phyloP scores from a whole-genome alignment of 2,888 invertebrate species.

The Drosophila affinis region DNA sequence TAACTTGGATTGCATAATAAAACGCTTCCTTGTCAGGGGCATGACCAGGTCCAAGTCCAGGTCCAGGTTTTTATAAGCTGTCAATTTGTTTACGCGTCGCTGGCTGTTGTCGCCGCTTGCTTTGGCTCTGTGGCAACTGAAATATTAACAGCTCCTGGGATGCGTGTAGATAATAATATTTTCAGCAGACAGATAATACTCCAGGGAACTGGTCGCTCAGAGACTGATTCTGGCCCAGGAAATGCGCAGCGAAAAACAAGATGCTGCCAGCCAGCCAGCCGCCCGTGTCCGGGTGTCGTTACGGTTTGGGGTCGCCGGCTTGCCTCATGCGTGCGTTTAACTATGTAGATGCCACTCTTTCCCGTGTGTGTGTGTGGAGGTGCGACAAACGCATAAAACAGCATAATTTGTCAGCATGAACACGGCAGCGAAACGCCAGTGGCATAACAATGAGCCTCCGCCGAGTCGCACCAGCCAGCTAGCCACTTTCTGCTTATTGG shows the following conservation, averaged over 20 bases:
- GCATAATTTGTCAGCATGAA: conserved; percentile 77
- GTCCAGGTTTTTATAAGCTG: conserved; percentile 81
- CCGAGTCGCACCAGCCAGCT: conserved; percentile 13
- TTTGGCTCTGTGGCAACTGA: conserved; percentile 58
- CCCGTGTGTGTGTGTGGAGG: neutral
- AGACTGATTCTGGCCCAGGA: conserved; percentile 6
- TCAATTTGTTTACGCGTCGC: conserved; percentile 77
- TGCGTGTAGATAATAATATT: conserved; percentile 66
- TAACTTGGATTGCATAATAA: conserved; percentile 76
- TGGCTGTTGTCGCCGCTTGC: conserved; percentile 33
- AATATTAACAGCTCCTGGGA: conserved; percentile 68
- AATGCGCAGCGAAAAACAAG: conserved; percentile 55
- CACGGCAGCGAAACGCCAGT: conserved; percentile 47
- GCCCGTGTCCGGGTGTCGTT: conserved; percentile 19
- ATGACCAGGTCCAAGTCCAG: conserved; percentile 66
- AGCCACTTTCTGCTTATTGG: conserved; percentile 15
- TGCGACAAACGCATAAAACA: conserved; percentile 72
- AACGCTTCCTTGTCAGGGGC: conserved; percentile 61
- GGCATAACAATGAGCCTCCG: conserved; percentile 68
- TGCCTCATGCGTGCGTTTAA: conserved; percentile 62
- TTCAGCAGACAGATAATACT: conserved; percentile 67
- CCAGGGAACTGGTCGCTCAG: conserved; percentile 57
- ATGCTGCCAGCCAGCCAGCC: conserved; percentile 41
- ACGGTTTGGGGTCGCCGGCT: conserved; percentile 36
- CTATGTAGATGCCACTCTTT: conserved; percentile 40